These are phyloP conservation scores for Drosophila anomalata DNA, from an alignment of 2,888 invertebrate genomes.

Conservation along the genomic window DNA sequence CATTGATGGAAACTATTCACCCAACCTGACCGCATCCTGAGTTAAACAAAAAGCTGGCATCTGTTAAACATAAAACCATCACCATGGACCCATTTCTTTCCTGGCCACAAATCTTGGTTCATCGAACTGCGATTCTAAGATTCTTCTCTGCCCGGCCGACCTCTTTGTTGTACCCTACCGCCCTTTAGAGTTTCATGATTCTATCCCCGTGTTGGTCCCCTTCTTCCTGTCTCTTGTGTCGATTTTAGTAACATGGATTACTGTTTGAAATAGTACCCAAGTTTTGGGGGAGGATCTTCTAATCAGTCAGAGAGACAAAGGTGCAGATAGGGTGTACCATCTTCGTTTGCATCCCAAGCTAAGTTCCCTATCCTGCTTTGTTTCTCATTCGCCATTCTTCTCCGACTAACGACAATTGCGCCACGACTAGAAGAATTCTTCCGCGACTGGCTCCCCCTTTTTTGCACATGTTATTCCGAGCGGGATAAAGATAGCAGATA, in stretches of 20 bases:
- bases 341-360: background rate
- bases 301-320: background rate
- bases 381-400: constrained; percentile 55
- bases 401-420: constrained; percentile 64
- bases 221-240: too few species aligned
- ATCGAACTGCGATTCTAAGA: constrained; percentile 65
- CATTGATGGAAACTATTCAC: constrained; percentile 14
- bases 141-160: background rate
- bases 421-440: constrained; percentile 49
- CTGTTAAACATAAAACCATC: constrained; percentile 75
- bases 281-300: background rate
- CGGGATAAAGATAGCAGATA: constrained; percentile 9
- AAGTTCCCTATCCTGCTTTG: background rate
- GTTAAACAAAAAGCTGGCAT: constrained; percentile 50
- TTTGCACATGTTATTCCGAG: constrained; percentile 38
- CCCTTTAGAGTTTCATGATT: too few species aligned
- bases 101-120: constrained; percentile 46
- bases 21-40: constrained; percentile 26
- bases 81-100: constrained; percentile 51
- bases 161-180: background rate
- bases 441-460: constrained; percentile 11
- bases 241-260: too few species aligned
- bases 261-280: too few species aligned
- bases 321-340: background rate
- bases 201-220: too few species aligned